These are phyloP conservation scores for Cerastoderma edule DNA, from an alignment of 2,888 invertebrate species.

Conservation along the genomic window DNA sequence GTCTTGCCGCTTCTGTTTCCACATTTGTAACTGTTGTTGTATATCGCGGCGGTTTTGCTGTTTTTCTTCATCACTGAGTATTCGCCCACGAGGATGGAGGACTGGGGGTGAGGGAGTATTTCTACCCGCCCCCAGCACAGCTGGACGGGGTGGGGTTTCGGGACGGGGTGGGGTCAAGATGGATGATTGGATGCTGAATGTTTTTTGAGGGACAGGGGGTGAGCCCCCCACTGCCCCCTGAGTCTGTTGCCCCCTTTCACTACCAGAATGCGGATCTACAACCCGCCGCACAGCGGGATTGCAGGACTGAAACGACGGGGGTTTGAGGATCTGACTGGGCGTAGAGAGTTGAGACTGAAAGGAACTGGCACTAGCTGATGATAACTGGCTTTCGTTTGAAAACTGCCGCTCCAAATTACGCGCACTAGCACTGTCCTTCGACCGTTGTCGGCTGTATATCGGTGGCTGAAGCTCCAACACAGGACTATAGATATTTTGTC, in stretches of 20 bases:
- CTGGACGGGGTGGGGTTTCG: constrained; percentile 51
- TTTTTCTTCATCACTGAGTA: constrained; percentile 77
- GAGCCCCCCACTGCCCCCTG: constrained; percentile 49
- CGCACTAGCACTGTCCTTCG: constrained; percentile 29
- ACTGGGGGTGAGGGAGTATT: constrained; percentile 68
- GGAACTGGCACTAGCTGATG: constrained; percentile 20
- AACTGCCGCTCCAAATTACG: constrained; percentile 46
- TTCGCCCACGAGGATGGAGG: constrained; percentile 67
- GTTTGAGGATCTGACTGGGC: constrained; percentile 26
- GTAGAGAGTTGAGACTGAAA: constrained; percentile 27
- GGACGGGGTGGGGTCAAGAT: constrained; percentile 37
- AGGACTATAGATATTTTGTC: constrained; percentile 57
- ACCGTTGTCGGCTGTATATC: constrained; percentile 53
- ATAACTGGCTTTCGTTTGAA: constrained; percentile 51
- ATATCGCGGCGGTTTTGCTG: constrained; percentile 78
- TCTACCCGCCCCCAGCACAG: constrained; percentile 38
- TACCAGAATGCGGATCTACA: constrained; percentile 34
- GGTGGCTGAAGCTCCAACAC: constrained; percentile 55
- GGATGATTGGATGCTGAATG: constrained; percentile 19
- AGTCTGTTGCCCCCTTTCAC: constrained; percentile 7
- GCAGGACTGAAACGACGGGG: constrained; percentile 42
- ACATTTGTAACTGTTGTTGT: constrained; percentile 78
- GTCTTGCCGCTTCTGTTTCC: constrained; percentile 78
- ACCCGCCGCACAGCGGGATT: constrained; percentile 51
- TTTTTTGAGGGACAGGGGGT: constrained; percentile 36